phyloP scores from a whole-genome alignment of 2,888 invertebrate species.

The Xestobium rufovillosum region DNA sequence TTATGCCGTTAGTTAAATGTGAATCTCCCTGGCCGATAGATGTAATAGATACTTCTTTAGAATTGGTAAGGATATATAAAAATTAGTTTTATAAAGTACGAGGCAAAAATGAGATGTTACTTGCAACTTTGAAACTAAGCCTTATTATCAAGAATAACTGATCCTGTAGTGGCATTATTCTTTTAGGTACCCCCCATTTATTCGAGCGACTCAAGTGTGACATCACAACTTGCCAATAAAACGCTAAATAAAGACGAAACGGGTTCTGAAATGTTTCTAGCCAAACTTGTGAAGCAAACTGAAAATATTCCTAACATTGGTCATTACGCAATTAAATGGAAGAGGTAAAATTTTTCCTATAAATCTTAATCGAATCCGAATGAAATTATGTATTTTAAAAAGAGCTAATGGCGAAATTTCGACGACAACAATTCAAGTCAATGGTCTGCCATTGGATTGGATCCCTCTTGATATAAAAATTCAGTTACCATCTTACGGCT shows the following conservation, averaged over 20 bases:
- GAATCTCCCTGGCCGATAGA: slow-evolving; percentile 63
- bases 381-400: slow-evolving; percentile 15
- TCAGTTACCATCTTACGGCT: slow-evolving; percentile 65
- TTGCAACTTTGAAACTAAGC: no score
- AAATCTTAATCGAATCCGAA: slow-evolving; percentile 8
- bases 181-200: no score
- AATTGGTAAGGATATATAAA: slow-evolving; percentile 52
- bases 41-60: slow-evolving; percentile 57
- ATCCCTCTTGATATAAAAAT: slow-evolving; percentile 55
- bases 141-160: no score
- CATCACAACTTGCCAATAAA: slow-evolving; percentile 40
- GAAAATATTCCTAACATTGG: slow-evolving; percentile 47
- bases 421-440: slow-evolving; percentile 31
- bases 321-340: slow-evolving; percentile 50
- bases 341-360: slow-evolving; percentile 40
- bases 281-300: slow-evolving; percentile 37
- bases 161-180: no score
- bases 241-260: slow-evolving; percentile 45
- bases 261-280: slow-evolving; percentile 47
- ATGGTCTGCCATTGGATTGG: slow-evolving; percentile 50
- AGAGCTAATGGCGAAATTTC: slow-evolving; percentile 32
- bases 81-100: no score
- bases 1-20: slow-evolving; percentile 62
- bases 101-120: no score
- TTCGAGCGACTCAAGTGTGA: slow-evolving; percentile 28